A percentile compares a stretch with the other conserved stretches of the same genome.
These are phyloP conservation scores for Heloderma charlesbogerti DNA, from an alignment of 2,113 vertebrate genomes.

Conservation along the genomic window DNA sequence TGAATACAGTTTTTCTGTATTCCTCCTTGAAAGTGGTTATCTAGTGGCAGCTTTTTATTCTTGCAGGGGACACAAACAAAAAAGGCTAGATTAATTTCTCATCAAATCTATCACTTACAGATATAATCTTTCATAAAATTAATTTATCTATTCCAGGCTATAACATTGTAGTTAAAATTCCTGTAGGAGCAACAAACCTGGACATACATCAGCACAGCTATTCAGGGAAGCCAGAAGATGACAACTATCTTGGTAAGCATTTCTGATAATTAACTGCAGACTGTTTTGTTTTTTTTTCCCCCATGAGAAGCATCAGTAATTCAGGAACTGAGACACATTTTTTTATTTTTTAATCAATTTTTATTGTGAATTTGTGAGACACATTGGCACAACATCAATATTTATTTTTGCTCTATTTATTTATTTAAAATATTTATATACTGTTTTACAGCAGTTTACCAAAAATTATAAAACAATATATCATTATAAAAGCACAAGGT, in stretches of 20 bases:
- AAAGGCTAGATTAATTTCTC: not conserved
- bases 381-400: not conserved
- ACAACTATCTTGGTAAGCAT: slow-evolving; percentile 95
- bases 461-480: too few species aligned
- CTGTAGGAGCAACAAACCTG: slow-evolving; percentile 93
- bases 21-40: not conserved
- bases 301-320: slow-evolving; percentile 43
- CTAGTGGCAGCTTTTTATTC: too few species aligned
- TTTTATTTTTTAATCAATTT: too few species aligned
- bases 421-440: too few species aligned
- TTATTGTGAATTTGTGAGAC: too few species aligned
- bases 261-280: slow-evolving; percentile 14
- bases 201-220: slow-evolving; percentile 95
- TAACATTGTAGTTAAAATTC: slow-evolving; percentile 92
- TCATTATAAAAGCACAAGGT: too few species aligned
- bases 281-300: slow-evolving; percentile 14
- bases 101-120: not conserved
- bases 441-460: too few species aligned
- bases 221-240: slow-evolving; percentile 94
- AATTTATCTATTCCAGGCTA: slow-evolving; percentile 84
- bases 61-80: not conserved
- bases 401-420: not conserved
- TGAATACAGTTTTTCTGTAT: not conserved
- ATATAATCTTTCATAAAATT: slow-evolving; percentile 27
- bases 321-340: too few species aligned